Evolutionary conservation across 2,797 vertebrate species (phyloP), one percentile per base, ranked within the genome.

Genomic region (Enteromius paludinosus): DNA sequence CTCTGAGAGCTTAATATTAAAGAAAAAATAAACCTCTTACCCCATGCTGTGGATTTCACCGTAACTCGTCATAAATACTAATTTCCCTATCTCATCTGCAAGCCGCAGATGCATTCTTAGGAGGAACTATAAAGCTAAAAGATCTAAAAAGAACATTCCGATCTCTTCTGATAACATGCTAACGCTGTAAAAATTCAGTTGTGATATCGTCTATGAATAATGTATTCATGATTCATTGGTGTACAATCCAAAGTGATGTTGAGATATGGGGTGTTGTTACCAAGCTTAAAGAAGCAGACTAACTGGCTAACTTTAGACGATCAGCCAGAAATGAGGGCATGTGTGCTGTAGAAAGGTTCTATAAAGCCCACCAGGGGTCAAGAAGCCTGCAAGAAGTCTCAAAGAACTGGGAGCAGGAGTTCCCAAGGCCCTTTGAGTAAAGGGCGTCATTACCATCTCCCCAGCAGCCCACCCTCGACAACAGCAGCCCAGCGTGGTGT

Each of bases 391-490:
- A 33, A 82, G 64, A 76, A 43, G 61, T 64, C 72, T 78, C 54
- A 81, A 87, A 85, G 52, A 82, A 82, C 47, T 49, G 41, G 28
- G 38, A 85, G 25, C 69, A 84, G 41, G 35, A 72, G 82, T 62
- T 75, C 82, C 82, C 77, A 78, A 85, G 82, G 25, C 72, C 73
- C 73, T 83, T 66, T 73, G 68, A 86, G 80, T 83, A 85, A 84
- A 87, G 87, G 81, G 76, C 77, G 25, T 78, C 72, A 84, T 85
- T 87, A 86, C 71, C 79, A 84, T 88, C 83, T 78, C 81, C 49
- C 81, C 81, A 28, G 68, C 75, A 78, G 74, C 65, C 78, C 84
- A 86, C 66, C 47, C 70, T 66, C 70, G 65, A 89, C 84, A 86
- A 86, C 78, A 81, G 78, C 68, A 64, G 65, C 86, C 78, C 87